These are phyloP conservation scores for Beris chalybata DNA, from an alignment of 2,888 invertebrate species.

Conservation along the genomic window DNA sequence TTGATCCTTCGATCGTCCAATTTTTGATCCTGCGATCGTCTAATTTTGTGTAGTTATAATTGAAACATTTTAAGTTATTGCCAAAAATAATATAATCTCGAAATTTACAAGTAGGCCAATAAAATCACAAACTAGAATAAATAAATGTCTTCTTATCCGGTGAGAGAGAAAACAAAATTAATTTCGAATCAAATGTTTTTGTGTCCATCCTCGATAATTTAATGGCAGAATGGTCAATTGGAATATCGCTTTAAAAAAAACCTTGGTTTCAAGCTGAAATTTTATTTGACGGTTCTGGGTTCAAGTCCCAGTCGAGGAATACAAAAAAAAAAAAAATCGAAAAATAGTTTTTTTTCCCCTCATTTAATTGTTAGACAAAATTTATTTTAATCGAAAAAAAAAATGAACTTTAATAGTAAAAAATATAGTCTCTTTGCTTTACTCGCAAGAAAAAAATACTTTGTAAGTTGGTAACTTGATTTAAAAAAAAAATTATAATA, in stretches of 20 bases:
- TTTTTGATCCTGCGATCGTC: no score
- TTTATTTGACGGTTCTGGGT: slow-evolving; percentile 40
- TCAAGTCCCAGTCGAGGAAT: slow-evolving; percentile 41
- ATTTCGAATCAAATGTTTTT: slow-evolving; percentile 10
- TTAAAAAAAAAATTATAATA: neutral
- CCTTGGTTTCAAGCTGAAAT: neutral
- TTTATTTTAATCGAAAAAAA: neutral
- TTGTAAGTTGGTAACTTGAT: neutral
- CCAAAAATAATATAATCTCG: neutral
- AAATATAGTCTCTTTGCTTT: no score
- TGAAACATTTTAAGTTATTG: neutral
- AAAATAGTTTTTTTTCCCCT: neutral
- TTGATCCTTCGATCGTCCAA: no score
- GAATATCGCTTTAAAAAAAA: slow-evolving; percentile 6
- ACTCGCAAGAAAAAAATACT: neutral
- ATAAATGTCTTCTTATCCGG: no score
- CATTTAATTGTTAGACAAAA: neutral
- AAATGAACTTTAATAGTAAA: neutral
- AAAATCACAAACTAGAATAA: no score
- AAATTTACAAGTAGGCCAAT: no score
- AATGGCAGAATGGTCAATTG: slow-evolving; percentile 40
- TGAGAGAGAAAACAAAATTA: no score
- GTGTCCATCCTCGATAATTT: slow-evolving; percentile 40
- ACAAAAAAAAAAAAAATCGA: slow-evolving; percentile 4
- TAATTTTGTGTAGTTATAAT: no score